Evolutionary conservation across 2,113 vertebrate genomes (phyloP), one percentile per base, ranked within the genome.

Genomic region (Oryzias javanicus): DNA sequence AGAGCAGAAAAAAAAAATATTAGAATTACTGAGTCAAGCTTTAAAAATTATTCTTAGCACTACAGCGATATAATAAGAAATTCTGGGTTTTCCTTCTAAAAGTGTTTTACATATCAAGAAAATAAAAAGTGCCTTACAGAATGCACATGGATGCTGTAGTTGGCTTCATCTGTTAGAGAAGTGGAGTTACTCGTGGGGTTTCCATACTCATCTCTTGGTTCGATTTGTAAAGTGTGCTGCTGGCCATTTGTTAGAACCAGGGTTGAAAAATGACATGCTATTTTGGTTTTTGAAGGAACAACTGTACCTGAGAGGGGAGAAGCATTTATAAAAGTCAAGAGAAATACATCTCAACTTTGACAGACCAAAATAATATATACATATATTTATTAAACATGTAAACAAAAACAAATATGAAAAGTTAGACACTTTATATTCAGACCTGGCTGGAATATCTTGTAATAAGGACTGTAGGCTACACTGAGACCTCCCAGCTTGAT

Each of bases 381-480:
- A 20, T 35, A 35, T 35, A 35, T 35, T 12, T 1, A 35, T 14
- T 27, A 2, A 10, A 10, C 19, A 62, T 17, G n/a, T 22, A 10
- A 48, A n/a, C 45, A 16, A 17, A n/a, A 46, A 8, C 17, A 46
- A 17, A 18, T 2, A 55, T 4, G 4, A 27, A 6, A 27, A 27
- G 6, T 27, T 27, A 4, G 25, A 27, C 25, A 27, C 25, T 27
- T 5, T 16, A 4, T 4, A 15, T 18, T 48, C 80, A 78, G 92
- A 98, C 97, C 97, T 92, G 97, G 94, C 80, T 98, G 95, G 85
- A 99, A 99, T 72, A 95, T 94, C 83, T 98, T 98, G 87, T 95
- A 96, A 88, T 98, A 98, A 22, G 97, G 97, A 79, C 97, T 99
- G 83, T 97, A 96, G 51, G 95, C 96, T 78, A 99, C 95, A 64